Conservation (phyloP, 2,113 vertebrate species). For the Saiga tatarica region DNA sequence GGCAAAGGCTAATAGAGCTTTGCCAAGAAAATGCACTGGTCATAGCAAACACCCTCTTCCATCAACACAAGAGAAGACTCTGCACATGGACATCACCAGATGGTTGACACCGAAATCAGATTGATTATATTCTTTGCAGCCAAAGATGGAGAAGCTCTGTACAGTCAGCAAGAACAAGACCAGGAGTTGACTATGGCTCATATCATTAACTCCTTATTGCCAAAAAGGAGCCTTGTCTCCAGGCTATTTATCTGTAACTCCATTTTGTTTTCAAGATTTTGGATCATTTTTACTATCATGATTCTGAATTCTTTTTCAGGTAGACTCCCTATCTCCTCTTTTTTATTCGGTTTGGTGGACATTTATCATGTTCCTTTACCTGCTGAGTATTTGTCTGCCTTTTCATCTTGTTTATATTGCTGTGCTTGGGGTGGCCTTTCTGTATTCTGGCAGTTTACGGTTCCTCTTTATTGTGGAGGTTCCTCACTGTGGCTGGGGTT, state of each 20-base stretch:
- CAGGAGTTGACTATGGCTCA: background rate
- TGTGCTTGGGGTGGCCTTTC: background rate
- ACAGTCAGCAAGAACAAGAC: background rate
- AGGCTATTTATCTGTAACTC: background rate
- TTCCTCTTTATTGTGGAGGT: background rate
- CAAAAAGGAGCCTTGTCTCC: background rate
- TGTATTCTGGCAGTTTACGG: background rate
- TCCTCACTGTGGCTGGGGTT: background rate
- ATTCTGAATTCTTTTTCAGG: background rate
- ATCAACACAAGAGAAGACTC: no score
- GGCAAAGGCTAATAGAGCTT: no score
- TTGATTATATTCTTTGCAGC: background rate
- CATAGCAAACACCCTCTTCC: no score
- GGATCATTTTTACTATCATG: background rate
- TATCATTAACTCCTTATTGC: background rate
- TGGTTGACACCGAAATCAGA: background rate
- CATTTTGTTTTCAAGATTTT: no score
- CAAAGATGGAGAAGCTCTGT: background rate
- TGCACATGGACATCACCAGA: no score
- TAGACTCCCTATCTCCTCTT: background rate
- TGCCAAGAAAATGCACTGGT: no score
- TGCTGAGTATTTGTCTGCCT: background rate
- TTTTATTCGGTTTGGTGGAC: background rate
- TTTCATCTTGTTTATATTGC: background rate
- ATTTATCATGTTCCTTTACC: background rate